Base-by-base conservation (phyloP, 2,797 vertebrate species). In the Presbytis comata region DNA sequence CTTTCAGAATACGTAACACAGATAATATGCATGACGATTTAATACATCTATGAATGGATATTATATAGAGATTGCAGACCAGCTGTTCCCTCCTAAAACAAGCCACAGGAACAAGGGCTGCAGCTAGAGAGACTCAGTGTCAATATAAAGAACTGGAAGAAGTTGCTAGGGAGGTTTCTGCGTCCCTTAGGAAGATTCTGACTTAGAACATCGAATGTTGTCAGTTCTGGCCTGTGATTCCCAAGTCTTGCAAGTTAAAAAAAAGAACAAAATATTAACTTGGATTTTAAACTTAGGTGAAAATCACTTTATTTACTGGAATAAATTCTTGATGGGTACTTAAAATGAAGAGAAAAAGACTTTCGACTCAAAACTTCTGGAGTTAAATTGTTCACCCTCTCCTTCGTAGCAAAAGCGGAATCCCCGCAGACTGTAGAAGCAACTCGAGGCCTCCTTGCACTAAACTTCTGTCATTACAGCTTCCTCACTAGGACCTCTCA, bases 41-140 rank as follows among this genome's bases (percentile, higher is more conserved):
- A 94, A 97, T 97, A 97, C 96, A 96, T 94, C 93, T 78, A 57
- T 83, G 96, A 97, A 97, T 96, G 95, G 75, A 85, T 94, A 84
- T 97, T 96, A 89, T 79, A 36, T 95, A 74, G 80, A 95, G 91
- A 94, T 93, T 93, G 84, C 41, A 88, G 92, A 64, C 94, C 96
- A 98, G 97, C 96, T 97, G 97, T 96, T 97, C 61, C 33, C 46
- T 53, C 21, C 53, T 82, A 78, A 92, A 85, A 75, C 36, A 93
- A 90, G 84, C 16, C 74, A 61, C 59, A 85, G 72, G 19, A 48
- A 12, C 2, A 39, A 48, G 44, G 10, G 8, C 41, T 92, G 59
- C 28, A 55, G 53, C 50, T 59, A 92, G 53, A 91, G 36, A n/a
- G n/a, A 82, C 82, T 93, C 26, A 67, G 57, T 48, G 93, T 93